phyloP scores from a whole-genome alignment of 2,888 invertebrate genomes.

The Lycocerus yunnanus region DNA sequence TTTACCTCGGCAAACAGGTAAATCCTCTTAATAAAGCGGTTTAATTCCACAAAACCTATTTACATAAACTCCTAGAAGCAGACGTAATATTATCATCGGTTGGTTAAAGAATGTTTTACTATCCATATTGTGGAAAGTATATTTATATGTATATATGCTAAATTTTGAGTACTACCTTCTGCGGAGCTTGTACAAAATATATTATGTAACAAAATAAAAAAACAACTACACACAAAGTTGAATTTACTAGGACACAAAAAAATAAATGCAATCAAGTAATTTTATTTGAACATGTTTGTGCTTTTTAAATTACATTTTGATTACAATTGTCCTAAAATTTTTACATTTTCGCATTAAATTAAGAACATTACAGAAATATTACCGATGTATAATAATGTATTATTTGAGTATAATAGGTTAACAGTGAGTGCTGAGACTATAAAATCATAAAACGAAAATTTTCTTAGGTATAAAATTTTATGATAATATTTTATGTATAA shows the following conservation, averaged over 20 bases:
- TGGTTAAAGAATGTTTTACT: background rate
- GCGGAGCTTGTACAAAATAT: background rate
- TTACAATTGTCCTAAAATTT: background rate
- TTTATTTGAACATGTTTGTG: background rate
- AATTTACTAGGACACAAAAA: background rate
- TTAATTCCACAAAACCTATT: slow-evolving; percentile 43
- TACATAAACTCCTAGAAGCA: slow-evolving; percentile 37
- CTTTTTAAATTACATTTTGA: background rate
- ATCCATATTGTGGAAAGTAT: background rate
- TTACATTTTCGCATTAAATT: too few relatives aligned
- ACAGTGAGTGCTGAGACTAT: background rate
- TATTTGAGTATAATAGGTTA: too few relatives aligned
- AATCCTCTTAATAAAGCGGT: slow-evolving; percentile 47
- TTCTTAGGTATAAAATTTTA: background rate
- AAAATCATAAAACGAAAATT: background rate
- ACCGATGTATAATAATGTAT: too few relatives aligned
- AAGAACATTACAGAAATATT: too few relatives aligned
- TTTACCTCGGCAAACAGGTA: slow-evolving; percentile 37
- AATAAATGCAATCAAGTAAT: background rate
- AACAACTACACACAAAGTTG: background rate
- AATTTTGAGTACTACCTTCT: background rate
- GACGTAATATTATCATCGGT: slow-evolving; percentile 22
- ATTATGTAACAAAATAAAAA: background rate
- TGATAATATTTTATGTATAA: background rate
- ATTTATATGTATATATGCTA: background rate